Conservation (phyloP, 2,888 invertebrate genomes). For the Drosophila seclusa region DNA sequence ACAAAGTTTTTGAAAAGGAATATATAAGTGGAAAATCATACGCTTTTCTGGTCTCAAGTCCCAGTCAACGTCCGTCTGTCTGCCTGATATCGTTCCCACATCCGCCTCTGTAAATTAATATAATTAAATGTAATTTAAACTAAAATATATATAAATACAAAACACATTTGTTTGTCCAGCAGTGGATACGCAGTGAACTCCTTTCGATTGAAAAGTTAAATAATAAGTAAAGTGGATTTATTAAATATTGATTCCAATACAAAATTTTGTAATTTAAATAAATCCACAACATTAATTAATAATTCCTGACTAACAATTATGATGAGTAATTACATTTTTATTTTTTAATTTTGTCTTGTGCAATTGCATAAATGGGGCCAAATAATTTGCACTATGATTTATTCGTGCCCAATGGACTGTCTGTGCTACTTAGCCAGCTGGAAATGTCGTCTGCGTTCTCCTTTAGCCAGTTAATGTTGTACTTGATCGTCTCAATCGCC, state of each 20-base stretch:
- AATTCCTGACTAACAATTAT: background rate
- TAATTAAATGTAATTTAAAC: too few relatives aligned
- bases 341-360: background rate
- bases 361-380: background rate
- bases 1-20: background rate
- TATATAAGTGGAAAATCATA: background rate
- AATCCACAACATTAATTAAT: background rate
- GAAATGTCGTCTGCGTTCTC: conserved; percentile 87
- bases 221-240: background rate
- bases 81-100: too few relatives aligned
- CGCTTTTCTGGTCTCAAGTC: background rate
- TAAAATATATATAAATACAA: too few relatives aligned
- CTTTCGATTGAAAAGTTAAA: background rate
- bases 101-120: too few relatives aligned
- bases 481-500: conserved; percentile 91
- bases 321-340: background rate
- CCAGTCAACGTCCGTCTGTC: background rate
- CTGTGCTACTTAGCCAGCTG: conserved; percentile 86
- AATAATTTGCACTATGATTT: conserved; percentile 24
- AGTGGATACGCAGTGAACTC: background rate
- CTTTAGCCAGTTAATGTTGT: conserved; percentile 92
- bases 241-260: background rate
- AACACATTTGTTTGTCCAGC: too few relatives aligned
- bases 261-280: background rate
- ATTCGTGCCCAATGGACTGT: conserved; percentile 31